Conservation (phyloP, 2,113 vertebrate species). For the Strigops habroptila region DNA sequence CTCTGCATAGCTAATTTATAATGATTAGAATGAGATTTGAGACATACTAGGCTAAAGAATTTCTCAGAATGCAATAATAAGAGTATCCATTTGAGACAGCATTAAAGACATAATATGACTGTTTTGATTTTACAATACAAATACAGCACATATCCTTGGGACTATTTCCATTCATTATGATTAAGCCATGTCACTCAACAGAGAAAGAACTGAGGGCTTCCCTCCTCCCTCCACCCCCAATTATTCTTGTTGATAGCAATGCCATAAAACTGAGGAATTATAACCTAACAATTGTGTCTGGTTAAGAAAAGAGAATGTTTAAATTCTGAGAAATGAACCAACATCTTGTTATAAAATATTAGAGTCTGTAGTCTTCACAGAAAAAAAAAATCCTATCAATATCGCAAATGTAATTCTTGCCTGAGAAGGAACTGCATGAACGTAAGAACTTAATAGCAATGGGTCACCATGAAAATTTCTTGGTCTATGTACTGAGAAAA, state of each 20-base stretch:
- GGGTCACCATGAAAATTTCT: background rate
- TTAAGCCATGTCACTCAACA: background rate
- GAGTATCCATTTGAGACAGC: background rate
- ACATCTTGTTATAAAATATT: background rate
- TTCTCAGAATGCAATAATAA: constrained; percentile 30
- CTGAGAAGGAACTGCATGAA: background rate
- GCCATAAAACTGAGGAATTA: background rate
- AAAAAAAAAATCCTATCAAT: background rate
- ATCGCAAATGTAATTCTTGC: background rate
- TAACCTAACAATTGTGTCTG: background rate
- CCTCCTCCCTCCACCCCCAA: background rate
- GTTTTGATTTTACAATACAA: constrained; percentile 14
- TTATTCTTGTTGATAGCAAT: background rate
- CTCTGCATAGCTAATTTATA: constrained; percentile 6
- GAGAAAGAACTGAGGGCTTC: background rate
- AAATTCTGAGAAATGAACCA: background rate
- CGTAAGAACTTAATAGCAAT: background rate
- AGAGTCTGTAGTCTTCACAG: background rate
- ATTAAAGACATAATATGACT: background rate
- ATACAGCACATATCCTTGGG: background rate
- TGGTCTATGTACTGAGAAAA: background rate
- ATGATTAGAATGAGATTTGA: constrained; percentile 22
- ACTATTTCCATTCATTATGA: background rate
- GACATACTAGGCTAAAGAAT: background rate
- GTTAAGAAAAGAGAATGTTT: background rate